phyloP scores from a whole-genome alignment of 2,888 invertebrate species.

The Euphydryas editha region DNA sequence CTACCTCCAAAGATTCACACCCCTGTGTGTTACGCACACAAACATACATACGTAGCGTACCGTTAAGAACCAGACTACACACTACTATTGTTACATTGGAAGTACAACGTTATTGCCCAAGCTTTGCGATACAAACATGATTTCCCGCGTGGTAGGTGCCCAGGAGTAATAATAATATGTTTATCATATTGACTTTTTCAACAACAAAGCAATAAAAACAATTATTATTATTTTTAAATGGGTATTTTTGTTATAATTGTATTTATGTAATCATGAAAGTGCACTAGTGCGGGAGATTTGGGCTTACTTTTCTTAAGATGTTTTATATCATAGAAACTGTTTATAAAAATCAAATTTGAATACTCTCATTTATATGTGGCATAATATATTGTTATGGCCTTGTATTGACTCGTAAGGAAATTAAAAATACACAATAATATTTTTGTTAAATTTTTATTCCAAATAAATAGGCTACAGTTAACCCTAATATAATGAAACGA shows the following conservation, averaged over 20 bases:
- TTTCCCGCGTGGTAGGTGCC: constrained; percentile 71
- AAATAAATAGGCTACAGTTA: constrained; percentile 75
- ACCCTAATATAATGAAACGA: constrained; percentile 58
- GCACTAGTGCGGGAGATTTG: too few relatives aligned
- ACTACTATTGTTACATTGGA: constrained; percentile 45
- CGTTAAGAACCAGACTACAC: constrained; percentile 57
- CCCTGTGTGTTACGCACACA: constrained; percentile 49
- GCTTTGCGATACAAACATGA: constrained; percentile 52
- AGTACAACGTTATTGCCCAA: constrained; percentile 52
- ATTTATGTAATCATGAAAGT: too few relatives aligned
- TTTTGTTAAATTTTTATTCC: constrained; percentile 59
- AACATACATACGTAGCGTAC: constrained; percentile 42
- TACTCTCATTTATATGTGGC: too few relatives aligned
- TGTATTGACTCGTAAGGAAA: too few relatives aligned
- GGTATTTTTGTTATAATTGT: too few relatives aligned
- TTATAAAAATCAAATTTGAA: background rate
- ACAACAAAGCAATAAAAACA: background rate
- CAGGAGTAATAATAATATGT: constrained; percentile 38
- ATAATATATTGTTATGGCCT: too few relatives aligned
- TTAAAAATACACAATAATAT: background rate
- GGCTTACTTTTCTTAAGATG: too few relatives aligned
- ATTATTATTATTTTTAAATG: too few relatives aligned
- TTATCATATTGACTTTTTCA: constrained; percentile 26
- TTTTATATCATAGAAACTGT: too few relatives aligned
- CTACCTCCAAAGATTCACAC: constrained; percentile 44